These are phyloP conservation scores for Agonopterix arenella DNA, from an alignment of 2,888 invertebrate genomes.

Conservation along the genomic window DNA sequence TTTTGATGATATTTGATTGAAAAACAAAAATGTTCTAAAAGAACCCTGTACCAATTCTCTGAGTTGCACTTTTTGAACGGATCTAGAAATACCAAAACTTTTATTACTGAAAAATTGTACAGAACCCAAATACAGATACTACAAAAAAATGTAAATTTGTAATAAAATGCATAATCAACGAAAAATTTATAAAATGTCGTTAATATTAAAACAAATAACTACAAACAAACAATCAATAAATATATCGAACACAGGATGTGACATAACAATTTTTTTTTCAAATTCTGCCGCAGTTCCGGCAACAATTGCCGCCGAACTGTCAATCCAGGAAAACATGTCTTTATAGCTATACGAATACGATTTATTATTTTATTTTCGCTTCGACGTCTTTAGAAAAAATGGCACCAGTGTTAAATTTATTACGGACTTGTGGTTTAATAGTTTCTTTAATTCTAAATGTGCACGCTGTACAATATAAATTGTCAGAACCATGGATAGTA, in stretches of 20 bases:
- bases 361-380: slow-evolving; percentile 39
- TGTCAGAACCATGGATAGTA: slow-evolving; percentile 41
- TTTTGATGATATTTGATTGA: no score
- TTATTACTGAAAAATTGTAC: no score
- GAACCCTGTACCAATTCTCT: no score
- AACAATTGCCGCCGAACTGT: slow-evolving; percentile 64
- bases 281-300: slow-evolving; percentile 57
- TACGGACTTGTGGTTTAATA: slow-evolving; percentile 72
- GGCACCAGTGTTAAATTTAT: slow-evolving; percentile 44
- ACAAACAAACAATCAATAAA: no score
- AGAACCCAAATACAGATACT: no score
- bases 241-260: slow-evolving; percentile 34
- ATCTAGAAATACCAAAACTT: no score
- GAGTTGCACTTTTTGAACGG: no score
- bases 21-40: no score
- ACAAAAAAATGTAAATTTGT: no score
- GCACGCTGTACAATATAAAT: slow-evolving; percentile 27
- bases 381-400: slow-evolving; percentile 37
- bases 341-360: slow-evolving; percentile 23
- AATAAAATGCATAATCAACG: no score
- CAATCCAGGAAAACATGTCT: slow-evolving; percentile 58
- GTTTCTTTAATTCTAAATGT: slow-evolving; percentile 45
- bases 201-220: no score
- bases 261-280: slow-evolving; percentile 28
- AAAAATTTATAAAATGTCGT: no score